Percentiles rank a stretch among this genome's conserved stretches.
Evolutionary conservation across 2,113 vertebrate genomes (phyloP).

Genomic region (Falco punctatus): DNA sequence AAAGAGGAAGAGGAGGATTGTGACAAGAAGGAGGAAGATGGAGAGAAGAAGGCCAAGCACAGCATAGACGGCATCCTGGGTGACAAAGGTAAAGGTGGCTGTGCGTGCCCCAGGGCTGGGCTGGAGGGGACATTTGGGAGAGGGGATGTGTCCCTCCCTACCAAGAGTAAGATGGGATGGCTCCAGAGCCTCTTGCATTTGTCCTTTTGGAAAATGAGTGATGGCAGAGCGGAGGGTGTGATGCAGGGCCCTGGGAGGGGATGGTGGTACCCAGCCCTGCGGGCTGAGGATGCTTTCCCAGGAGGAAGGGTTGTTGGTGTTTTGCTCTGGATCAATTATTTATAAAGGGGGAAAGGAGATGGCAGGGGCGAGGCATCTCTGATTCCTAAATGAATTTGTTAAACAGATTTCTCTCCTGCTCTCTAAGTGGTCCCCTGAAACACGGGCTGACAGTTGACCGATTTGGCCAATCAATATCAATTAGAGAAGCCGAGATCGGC

Average conservation of each 20-base stretch:
- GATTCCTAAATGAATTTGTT: slow-evolving; percentile 91
- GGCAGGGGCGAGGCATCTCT: background rate
- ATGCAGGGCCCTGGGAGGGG: background rate
- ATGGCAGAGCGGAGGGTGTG: background rate
- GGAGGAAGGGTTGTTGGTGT: slow-evolving; percentile 3
- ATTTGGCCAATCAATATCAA: slow-evolving; percentile 88
- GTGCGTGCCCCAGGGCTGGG: background rate
- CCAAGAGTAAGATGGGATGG: background rate
- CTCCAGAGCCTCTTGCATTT: background rate
- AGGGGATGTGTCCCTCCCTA: background rate
- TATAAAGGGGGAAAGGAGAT: slow-evolving; percentile 68
- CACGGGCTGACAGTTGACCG: slow-evolving; percentile 90
- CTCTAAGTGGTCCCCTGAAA: slow-evolving; percentile 88
- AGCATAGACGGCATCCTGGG: slow-evolving; percentile 99
- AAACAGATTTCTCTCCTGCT: slow-evolving; percentile 82
- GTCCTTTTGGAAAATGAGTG: background rate
- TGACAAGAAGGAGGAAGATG: slow-evolving; percentile 97
- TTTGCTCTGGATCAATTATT: slow-evolving; percentile 83
- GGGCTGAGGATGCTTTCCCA: background rate
- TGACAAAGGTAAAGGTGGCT: slow-evolving; percentile 89
- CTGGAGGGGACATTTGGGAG: background rate
- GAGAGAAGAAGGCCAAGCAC: slow-evolving; percentile 99
- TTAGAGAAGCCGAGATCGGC: slow-evolving; percentile 50
- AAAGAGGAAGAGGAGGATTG: slow-evolving; percentile 97
- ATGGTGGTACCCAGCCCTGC: background rate